Conservation (phyloP, 2,797 vertebrate species). For the Rhyacichthys aspro region DNA sequence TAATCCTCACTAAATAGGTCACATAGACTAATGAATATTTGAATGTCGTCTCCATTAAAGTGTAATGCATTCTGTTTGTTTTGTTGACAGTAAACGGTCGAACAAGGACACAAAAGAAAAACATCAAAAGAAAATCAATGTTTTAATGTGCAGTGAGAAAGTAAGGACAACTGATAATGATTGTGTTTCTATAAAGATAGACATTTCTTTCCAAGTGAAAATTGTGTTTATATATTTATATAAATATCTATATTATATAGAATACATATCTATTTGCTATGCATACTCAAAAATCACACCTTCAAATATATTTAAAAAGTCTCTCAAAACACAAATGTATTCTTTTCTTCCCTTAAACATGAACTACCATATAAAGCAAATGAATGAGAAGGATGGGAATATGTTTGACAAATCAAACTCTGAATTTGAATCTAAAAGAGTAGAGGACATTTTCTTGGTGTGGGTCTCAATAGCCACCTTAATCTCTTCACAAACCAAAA, state of each 20-base stretch:
- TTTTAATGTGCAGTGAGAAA: conserved; percentile 87
- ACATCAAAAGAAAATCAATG: conserved; percentile 78
- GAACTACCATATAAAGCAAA: conserved; percentile 75
- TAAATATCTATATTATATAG: conserved; percentile 87
- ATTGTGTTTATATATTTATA: conserved; percentile 84
- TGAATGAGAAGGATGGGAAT: conserved; percentile 70
- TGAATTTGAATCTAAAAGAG: conserved; percentile 72
- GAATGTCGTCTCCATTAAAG: conserved; percentile 12
- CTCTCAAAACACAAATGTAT: conserved; percentile 81
- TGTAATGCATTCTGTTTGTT: neutral
- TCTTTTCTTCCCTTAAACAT: conserved; percentile 77
- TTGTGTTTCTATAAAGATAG: conserved; percentile 86
- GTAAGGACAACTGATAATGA: conserved; percentile 84
- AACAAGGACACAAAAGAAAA: conserved; percentile 61
- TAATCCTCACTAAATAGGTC: conserved; percentile 2
- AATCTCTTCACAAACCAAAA: conserved; percentile 74
- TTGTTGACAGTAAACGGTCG: conserved; percentile 18
- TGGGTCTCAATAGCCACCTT: conserved; percentile 73
- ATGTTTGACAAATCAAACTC: conserved; percentile 69
- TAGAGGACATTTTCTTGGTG: conserved; percentile 59
- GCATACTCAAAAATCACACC: conserved; percentile 84
- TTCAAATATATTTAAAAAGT: conserved; percentile 85
- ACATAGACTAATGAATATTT: neutral
- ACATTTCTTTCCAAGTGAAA: conserved; percentile 85
- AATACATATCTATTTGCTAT: conserved; percentile 87